phyloP scores from a whole-genome alignment of 2,888 invertebrate species.

The Chrysolina haemoptera region DNA sequence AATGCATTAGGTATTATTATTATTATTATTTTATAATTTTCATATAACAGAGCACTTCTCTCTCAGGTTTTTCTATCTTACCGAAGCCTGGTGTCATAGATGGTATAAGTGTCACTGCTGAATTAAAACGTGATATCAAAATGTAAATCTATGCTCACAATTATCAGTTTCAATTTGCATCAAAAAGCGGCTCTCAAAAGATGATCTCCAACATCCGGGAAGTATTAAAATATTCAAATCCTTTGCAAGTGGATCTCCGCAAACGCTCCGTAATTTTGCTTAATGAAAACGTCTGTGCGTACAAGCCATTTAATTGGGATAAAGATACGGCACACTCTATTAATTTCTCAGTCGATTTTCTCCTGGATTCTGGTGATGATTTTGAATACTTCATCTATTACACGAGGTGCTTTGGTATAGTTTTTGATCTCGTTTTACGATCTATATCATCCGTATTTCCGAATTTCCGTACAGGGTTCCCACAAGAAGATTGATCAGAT shows the following conservation, averaged over 20 bases:
- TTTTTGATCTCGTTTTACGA: too few species aligned
- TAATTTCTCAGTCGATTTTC: background rate
- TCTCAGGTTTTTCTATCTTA: too few species aligned
- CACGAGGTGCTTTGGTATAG: too few species aligned
- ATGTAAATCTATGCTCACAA: background rate
- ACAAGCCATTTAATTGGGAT: background rate
- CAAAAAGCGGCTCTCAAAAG: background rate
- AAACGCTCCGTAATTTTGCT: background rate
- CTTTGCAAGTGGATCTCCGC: background rate
- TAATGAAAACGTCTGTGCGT: background rate
- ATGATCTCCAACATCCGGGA: background rate
- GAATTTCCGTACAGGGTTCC: too few species aligned
- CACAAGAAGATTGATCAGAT: too few species aligned
- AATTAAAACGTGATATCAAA: background rate
- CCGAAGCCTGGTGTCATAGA: too few species aligned
- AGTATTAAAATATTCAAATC: conserved; percentile 7
- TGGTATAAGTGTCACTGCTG: background rate
- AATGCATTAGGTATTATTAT: too few species aligned
- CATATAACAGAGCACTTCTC: background rate
- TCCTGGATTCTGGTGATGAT: background rate
- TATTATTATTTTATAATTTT: too few species aligned
- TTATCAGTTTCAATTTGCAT: background rate
- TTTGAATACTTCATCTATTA: background rate
- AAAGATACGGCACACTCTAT: background rate
- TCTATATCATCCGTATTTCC: too few species aligned